A percentile compares a stretch with the other conserved stretches of the same genome.
Evolutionary conservation across 2,888 invertebrate species (phyloP).

Genomic region (Melinaea menophilus): DNA sequence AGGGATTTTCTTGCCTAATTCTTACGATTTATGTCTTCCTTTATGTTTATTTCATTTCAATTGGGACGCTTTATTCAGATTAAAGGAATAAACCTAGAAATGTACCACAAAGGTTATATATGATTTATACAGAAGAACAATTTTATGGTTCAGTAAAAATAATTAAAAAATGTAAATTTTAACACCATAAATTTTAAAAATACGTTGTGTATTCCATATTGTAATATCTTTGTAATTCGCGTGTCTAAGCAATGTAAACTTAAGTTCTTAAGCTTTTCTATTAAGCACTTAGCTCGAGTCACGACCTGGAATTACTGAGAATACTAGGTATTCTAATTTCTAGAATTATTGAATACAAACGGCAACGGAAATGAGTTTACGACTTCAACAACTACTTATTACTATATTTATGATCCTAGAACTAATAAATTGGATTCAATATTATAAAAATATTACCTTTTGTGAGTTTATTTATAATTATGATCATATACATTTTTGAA

Average conservation of each 20-base stretch:
- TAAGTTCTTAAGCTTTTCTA: constrained; percentile 2
- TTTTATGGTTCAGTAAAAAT: too few relatives aligned
- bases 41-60: constrained; percentile 1
- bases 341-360: constrained; percentile 4
- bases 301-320: constrained; percentile 5
- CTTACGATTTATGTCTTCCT: constrained; percentile 4
- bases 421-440: too few relatives aligned
- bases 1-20: constrained; percentile 18
- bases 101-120: too few relatives aligned
- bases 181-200: too few relatives aligned
- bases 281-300: constrained; percentile 4
- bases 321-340: not conserved
- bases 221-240: constrained; percentile 1
- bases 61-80: not conserved
- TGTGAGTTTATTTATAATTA: not conserved
- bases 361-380: constrained; percentile 1
- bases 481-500: too few relatives aligned
- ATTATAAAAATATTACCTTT: not conserved
- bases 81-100: too few relatives aligned
- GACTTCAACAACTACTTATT: not conserved
- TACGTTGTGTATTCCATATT: not conserved
- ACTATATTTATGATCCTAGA: not conserved
- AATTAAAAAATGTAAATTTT: too few relatives aligned
- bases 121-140: too few relatives aligned
- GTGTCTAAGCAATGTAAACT: constrained; percentile 4